Base-by-base conservation (phyloP, 1,140 invertebrate genomes). In the Drosophila chauvacae region DNA sequence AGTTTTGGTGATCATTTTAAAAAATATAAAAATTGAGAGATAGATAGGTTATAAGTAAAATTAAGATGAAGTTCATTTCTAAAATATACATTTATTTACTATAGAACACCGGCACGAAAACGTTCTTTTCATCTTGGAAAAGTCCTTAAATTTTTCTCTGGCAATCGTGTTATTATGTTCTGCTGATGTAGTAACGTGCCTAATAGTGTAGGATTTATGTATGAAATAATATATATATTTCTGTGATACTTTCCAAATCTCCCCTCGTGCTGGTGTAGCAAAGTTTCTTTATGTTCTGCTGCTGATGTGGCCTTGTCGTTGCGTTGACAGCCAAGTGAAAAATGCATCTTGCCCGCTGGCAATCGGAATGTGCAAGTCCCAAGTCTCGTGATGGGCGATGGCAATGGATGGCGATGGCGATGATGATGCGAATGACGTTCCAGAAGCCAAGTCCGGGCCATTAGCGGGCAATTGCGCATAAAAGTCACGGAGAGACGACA, bases 381-480 rank as follows among this genome's bases (percentile, higher is more conserved):
- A 73, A 50, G 63, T 18, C 62, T 47, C 18, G 47, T 60, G 65
- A 65, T 70, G 72, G 72, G 69, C 42, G 65, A 51, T 59, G 72
- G 48, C 23, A 63, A 73, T 42, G 76, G 44, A 44, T 47, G 45
- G 14, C 45, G 45, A 51, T 61, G 71, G 53, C 56, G 81, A 72
- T 75, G 79, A 72, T 76, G 83, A 87, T 79, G 83, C 63, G 84
- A 73, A 77, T 74, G 80, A 86, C 78, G 82, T 71, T 86, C 77
- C 82, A 71, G 65, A 50, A 72, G 84, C 66, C 48, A 77, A 72
- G 44, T 71, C 30, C 55, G 71, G 68, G 77, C 84, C 84, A 87
- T 87, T 87, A 87, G 84, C 80, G 61, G 72, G 84, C 80, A 88
- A 87, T 87, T 84, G 84, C 84, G 84, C 80, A 87, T 87, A 87